Base-by-base conservation (phyloP, 2,113 vertebrate genomes). In the Panthera tigris region DNA sequence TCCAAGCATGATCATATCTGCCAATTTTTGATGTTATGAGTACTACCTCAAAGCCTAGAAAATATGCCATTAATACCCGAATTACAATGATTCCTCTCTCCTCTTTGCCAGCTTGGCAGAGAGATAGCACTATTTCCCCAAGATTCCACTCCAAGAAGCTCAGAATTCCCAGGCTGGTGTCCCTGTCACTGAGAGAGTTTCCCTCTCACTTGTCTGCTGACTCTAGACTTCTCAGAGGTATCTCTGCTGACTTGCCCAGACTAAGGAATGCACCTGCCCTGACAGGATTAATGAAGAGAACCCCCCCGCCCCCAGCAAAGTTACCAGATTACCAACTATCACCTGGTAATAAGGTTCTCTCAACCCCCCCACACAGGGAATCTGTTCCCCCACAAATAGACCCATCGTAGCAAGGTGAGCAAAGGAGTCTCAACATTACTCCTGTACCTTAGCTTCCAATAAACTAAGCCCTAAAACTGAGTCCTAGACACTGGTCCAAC, bases 91-190 rank as follows among this genome's bases (percentile, higher is more conserved):
- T n/a, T 85, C 18, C n/a, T 87, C 94, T 68, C 29, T 65, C 12
- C 23, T 89, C 83, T 65, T 92, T 91, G 71, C 48, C 78, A 81
- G 61, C 23, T 48, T 92, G 88, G 29, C 96, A 96, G 79, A 86
- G 73, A 86, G 21, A 94, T 82, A 76, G 86, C 71, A 45, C 0
- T 63, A 80, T 90, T 45, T 95, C 27, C 79, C 63, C 8, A 89
- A 82, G n/a, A 92, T 91, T 93, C 91, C 29, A 31, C 69, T 81
- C 31, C 31, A 87, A 18, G 25, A 71, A 94, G 8, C 19, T 76
- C 76, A 68, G 80, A 71, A 78, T 19, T 57, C 52, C 16, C 18
- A 57, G 19, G 13, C 16, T 33, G 5, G 31, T 63, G 57, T 89
- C 50, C n/a, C 33, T 39, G 45, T 66, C 61, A 18, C 1, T 82